Conservation (phyloP, 2,888 invertebrate genomes). For the Brachycybe producta region DNA sequence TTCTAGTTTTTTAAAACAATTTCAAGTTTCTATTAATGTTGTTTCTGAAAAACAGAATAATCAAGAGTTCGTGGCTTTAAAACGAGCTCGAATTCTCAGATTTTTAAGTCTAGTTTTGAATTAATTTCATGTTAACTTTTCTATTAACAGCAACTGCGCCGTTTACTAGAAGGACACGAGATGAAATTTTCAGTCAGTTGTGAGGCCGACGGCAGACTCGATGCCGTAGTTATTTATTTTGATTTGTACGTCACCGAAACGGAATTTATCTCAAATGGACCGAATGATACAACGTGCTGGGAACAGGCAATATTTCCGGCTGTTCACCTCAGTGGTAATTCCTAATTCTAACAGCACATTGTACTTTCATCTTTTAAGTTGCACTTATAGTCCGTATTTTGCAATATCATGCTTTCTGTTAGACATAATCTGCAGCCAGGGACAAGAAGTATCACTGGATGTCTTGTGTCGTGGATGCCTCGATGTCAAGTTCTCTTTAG, state of each 20-base stretch:
- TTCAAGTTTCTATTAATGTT: no score
- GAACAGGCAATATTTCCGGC: slow-evolving; percentile 58
- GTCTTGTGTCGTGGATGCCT: no score
- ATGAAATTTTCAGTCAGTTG: background rate
- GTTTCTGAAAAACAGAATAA: no score
- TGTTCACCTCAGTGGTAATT: background rate
- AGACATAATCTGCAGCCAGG: no score
- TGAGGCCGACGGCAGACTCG: slow-evolving; percentile 41
- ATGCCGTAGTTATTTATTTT: slow-evolving; percentile 59
- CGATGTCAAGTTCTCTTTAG: no score
- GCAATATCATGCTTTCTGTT: no score
- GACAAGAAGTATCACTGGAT: no score
- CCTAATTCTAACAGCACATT: no score
- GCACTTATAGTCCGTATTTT: no score
- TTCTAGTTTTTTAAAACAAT: no score
- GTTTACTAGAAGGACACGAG: slow-evolving; percentile 29
- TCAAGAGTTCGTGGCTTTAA: background rate
- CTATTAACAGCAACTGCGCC: slow-evolving; percentile 35
- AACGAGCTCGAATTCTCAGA: no score
- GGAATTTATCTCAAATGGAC: slow-evolving; percentile 48
- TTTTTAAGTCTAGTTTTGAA: background rate
- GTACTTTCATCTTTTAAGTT: no score
- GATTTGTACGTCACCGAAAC: slow-evolving; percentile 52
- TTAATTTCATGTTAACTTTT: background rate
- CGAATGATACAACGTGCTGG: slow-evolving; percentile 49